Conservation (phyloP, 2,888 invertebrate species). For the Polylopha cassiicola region DNA sequence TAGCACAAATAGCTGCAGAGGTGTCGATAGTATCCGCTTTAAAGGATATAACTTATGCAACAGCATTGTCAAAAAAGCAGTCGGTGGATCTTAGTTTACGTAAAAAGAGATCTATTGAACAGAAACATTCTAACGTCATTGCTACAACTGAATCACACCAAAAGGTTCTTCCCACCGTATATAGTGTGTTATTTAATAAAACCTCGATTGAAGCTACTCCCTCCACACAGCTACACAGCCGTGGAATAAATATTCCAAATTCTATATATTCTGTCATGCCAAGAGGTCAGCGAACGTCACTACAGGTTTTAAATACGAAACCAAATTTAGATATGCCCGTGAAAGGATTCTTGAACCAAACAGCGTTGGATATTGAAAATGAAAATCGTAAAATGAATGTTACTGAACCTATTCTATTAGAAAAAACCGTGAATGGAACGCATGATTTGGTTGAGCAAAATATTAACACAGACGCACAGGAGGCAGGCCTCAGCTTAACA, state of each 20-base stretch:
- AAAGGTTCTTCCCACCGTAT: conserved; percentile 35
- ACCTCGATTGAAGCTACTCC: conserved; percentile 26
- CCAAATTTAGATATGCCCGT: conserved; percentile 20
- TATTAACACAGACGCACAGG: conserved; percentile 47
- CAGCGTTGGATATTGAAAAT: conserved; percentile 56
- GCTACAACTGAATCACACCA: conserved; percentile 29
- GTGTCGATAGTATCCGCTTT: conserved; percentile 66
- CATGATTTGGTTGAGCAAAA: conserved; percentile 40
- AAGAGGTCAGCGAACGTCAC: conserved; percentile 38
- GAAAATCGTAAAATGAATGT: conserved; percentile 37
- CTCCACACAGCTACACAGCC: conserved; percentile 16
- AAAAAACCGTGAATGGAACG: conserved; percentile 51
- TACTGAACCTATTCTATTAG: conserved; percentile 49
- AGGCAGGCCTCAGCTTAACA: conserved; percentile 45
- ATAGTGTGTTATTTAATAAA: conserved; percentile 54
- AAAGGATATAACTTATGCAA: conserved; percentile 65
- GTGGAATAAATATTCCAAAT: conserved; percentile 25
- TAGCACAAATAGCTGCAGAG: conserved; percentile 70
- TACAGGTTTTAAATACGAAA: conserved; percentile 43
- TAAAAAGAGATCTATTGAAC: conserved; percentile 50
- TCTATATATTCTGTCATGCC: conserved; percentile 55
- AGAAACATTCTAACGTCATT: too few species aligned
- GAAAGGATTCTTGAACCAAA: conserved; percentile 67
- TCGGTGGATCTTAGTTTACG: conserved; percentile 62
- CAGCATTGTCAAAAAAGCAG: conserved; percentile 64